Evolutionary conservation across 2,113 vertebrate species (phyloP), one percentile per base, ranked within the genome.

Genomic region (Dermatemys mawii): DNA sequence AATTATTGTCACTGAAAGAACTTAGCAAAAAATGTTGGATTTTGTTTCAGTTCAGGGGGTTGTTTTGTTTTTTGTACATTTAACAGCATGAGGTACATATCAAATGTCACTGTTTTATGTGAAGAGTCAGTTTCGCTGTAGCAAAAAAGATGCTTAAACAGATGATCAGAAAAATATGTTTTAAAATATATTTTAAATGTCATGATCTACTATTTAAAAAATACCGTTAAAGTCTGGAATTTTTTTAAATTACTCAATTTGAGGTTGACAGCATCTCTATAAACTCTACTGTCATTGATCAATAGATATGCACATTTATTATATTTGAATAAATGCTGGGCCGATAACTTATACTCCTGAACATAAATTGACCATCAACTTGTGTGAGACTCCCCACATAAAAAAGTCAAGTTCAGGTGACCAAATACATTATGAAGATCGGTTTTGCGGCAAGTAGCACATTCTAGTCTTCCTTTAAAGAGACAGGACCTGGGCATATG

Each of bases 11-110:
- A 21, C 13, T 53, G 51, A 53, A 73, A 26, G 8, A 73, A 26
- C 1, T n/a, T 5, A 27, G 3, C 8, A 35, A 8, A 6, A 12
- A 4, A 24, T 9, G 83, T 3, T 22, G 2, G 21, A 3, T 53
- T 53, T 22, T 22, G 19, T 53, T 53, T 0, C 0, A 3, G 3
- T 1, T 24, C 1, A 10, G 38, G 0, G 3, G 11, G 11, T 32
- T 29, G 48, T 8, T 53, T 53, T 21, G 17, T 3, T 29, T 38
- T 13, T 38, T 93, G 13, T 22, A 48, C 1, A 79, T 48, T 35
- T 82, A 41, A 81, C n/a, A 53, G 32, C 12, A 19, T 1, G 24
- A 44, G 38, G 22, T 11, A 13, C 21, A 0, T 73, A 79, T 2
- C 60, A n/a, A n/a, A 14, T 17, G 16, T n/a, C 29, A 32, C 76